These are phyloP conservation scores for Myotis myotis DNA, from an alignment of 2,797 vertebrate genomes.

Conservation along the genomic window DNA sequence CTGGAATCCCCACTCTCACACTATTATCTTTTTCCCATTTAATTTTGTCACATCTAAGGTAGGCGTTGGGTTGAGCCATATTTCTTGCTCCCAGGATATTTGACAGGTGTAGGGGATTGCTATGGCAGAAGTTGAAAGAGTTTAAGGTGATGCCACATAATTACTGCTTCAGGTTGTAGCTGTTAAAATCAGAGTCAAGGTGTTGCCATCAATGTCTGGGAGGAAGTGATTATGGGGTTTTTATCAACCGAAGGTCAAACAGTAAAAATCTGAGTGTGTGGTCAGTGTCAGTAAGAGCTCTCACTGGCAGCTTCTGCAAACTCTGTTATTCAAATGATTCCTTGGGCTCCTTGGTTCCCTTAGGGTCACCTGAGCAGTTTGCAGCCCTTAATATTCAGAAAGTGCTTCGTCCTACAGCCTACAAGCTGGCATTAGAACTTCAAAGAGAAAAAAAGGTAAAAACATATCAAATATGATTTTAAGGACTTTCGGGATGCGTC, in stretches of 20 bases:
- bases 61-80: neutral
- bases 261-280: neutral
- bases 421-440: neutral
- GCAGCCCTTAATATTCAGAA: neutral
- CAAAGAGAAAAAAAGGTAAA: neutral
- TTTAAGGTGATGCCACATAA: neutral
- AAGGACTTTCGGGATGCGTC: neutral
- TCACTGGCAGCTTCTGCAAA: neutral
- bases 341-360: neutral
- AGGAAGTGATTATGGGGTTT: neutral
- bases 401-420: neutral
- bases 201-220: neutral
- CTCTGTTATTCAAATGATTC: neutral
- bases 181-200: neutral
- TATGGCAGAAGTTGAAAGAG: neutral
- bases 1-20: neutral
- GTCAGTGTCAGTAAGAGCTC: neutral
- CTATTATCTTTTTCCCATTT: neutral
- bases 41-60: neutral
- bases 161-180: neutral
- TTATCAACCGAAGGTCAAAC: neutral
- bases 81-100: neutral
- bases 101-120: neutral
- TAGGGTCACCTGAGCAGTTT: neutral
- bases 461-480: neutral